Evolutionary conservation across 2,888 invertebrate species (phyloP).

Genomic region (Xylophagus ater): DNA sequence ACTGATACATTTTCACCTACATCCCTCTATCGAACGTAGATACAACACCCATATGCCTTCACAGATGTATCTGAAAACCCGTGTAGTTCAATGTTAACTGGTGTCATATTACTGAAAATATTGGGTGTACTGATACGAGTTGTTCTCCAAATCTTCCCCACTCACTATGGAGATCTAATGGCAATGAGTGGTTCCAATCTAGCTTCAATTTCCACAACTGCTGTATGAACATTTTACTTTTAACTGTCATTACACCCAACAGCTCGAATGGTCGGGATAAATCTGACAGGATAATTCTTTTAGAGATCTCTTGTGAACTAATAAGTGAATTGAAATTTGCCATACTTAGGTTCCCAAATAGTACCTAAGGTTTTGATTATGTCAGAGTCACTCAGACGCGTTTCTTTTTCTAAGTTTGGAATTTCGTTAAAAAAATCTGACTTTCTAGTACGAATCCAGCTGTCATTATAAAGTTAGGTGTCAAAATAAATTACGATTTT

Average conservation of each 20-base stretch:
- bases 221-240: conserved; percentile 11
- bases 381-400: not conserved
- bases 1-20: not conserved
- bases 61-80: conserved; percentile 12
- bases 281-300: conserved; percentile 2
- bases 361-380: conserved; percentile 4
- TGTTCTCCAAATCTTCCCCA: conserved; percentile 3
- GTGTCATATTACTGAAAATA: not conserved
- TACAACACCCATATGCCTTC: conserved; percentile 6
- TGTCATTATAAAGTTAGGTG: too few relatives aligned
- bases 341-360: conserved; percentile 2
- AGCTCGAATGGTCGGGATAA: conserved; percentile 9
- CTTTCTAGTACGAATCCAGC: conserved; percentile 17
- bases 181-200: conserved; percentile 11
- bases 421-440: conserved; percentile 2
- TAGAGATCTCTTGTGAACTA: too few relatives aligned
- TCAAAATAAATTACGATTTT: too few relatives aligned
- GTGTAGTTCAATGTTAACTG: conserved; percentile 6
- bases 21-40: conserved; percentile 3
- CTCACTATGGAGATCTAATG: not conserved
- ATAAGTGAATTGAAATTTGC: conserved; percentile 1
- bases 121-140: not conserved
- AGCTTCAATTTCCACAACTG: conserved; percentile 6
- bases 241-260: conserved; percentile 6
- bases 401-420: conserved; percentile 1